Percentiles rank a stretch among this genome's conserved stretches.
These are phyloP conservation scores for Chanos chanos DNA, from an alignment of 2,797 vertebrate species.

Conservation along the genomic window DNA sequence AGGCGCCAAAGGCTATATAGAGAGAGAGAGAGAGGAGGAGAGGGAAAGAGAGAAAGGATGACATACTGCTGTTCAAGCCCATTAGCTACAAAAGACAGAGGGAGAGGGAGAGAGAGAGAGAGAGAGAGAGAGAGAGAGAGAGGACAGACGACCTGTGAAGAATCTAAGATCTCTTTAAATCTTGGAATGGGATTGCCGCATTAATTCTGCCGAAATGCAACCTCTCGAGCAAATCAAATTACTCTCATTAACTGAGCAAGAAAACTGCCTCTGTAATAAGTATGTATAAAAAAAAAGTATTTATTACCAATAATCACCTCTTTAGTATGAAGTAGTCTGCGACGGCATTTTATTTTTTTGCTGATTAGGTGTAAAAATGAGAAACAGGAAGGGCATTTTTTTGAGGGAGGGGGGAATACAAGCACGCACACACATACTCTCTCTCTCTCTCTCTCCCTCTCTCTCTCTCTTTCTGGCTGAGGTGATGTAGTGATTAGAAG, in stretches of 20 bases:
- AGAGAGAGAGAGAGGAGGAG: slow-evolving; percentile 80
- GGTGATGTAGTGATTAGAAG: slow-evolving; percentile 76
- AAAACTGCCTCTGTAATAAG: slow-evolving; percentile 99
- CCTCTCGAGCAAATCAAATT: slow-evolving; percentile 99
- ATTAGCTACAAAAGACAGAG: slow-evolving; percentile 88
- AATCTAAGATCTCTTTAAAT: slow-evolving; percentile 99
- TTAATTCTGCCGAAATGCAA: slow-evolving; percentile 98
- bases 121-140: slow-evolving; percentile 49
- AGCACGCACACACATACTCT: slow-evolving; percentile 34
- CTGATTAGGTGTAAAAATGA: slow-evolving; percentile 79
- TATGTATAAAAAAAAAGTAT: slow-evolving; percentile 82
- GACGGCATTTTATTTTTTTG: slow-evolving; percentile 74
- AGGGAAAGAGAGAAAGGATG: slow-evolving; percentile 78
- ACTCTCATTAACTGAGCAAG: slow-evolving; percentile 97
- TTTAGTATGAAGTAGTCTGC: slow-evolving; percentile 74
- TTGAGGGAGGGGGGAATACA: slow-evolving; percentile 34
- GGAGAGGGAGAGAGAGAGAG: slow-evolving; percentile 1
- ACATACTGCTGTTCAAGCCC: slow-evolving; percentile 99
- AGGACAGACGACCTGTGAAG: slow-evolving; percentile 99
- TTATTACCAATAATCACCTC: slow-evolving; percentile 98
- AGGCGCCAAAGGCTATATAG: slow-evolving; percentile 86
- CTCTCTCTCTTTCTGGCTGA: slow-evolving; percentile 58
- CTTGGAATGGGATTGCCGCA: slow-evolving; percentile 95
- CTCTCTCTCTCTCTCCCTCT: slow-evolving; percentile 2
- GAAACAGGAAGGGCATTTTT: slow-evolving; percentile 68